Percentiles rank a stretch among this genome's conserved stretches.
These are phyloP conservation scores for Campoletis sonorensis DNA, from an alignment of 1,140 invertebrate genomes.

Conservation along the genomic window DNA sequence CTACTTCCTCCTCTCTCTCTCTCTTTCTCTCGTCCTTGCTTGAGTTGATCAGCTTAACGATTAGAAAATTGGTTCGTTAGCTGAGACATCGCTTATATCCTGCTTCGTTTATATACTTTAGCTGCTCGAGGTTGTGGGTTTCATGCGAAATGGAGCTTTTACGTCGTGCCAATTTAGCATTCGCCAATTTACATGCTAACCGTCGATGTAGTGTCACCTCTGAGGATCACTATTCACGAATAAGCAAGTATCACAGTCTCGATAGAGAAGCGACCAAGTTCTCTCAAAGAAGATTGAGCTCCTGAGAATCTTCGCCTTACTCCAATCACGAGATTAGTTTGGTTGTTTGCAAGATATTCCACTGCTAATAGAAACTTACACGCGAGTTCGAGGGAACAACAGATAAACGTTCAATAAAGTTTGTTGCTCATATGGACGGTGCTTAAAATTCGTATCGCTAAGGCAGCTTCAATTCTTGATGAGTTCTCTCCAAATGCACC, in stretches of 20 bases:
- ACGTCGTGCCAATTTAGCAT: constrained; percentile 50
- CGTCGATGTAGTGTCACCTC: neutral
- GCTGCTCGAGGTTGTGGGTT: neutral
- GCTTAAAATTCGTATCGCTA: neutral
- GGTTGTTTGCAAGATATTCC: neutral
- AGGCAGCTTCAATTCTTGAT: neutral
- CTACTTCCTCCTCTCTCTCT: neutral
- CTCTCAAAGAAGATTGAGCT: constrained; percentile 9
- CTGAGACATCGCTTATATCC: neutral
- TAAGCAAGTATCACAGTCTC: neutral
- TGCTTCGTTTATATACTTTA: too few species aligned
- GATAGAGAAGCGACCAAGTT: neutral
- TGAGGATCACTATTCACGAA: constrained; percentile 23
- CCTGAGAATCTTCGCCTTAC: neutral
- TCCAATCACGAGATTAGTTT: neutral
- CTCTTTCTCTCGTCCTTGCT: neutral
- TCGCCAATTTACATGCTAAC: constrained; percentile 58
- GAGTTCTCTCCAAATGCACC: neutral
- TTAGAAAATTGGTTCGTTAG: constrained; percentile 48
- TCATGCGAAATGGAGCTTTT: constrained; percentile 12
- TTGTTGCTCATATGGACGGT: neutral
- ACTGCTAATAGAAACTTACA: neutral
- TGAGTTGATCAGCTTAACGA: constrained; percentile 11
- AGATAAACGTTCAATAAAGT: too few species aligned
- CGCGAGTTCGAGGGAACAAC: neutral